These are phyloP conservation scores for Boleophthalmus pectinirostris DNA, from an alignment of 2,113 vertebrate species.

Conservation along the genomic window DNA sequence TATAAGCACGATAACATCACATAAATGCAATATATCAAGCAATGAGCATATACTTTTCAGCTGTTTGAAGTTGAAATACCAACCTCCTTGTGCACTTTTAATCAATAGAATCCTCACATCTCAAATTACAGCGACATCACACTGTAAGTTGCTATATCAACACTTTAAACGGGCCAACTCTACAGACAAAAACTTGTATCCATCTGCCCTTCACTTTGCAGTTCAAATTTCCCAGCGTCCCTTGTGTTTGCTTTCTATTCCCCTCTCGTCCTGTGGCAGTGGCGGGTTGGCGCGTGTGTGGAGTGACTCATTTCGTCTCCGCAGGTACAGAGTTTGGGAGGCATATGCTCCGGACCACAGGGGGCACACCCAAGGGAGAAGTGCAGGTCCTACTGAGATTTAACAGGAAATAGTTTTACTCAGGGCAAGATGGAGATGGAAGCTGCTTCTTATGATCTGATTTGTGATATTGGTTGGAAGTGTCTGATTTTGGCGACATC, in stretches of 20 bases:
- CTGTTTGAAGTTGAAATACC: too few relatives aligned
- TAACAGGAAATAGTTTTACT: neutral
- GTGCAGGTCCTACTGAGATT: constrained; percentile 1
- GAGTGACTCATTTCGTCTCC: constrained; percentile 64
- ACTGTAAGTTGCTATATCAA: neutral
- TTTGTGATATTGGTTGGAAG: neutral
- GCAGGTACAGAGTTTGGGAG: constrained; percentile 56
- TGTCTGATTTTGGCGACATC: neutral
- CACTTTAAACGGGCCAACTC: neutral
- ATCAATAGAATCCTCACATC: neutral
- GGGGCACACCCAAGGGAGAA: constrained; percentile 42
- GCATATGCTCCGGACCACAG: constrained; percentile 52
- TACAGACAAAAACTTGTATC: neutral
- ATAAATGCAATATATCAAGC: too few relatives aligned
- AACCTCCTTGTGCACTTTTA: neutral
- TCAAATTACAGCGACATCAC: neutral
- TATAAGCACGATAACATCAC: too few relatives aligned
- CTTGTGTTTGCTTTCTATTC: constrained; percentile 49
- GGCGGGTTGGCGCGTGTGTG: constrained; percentile 38
- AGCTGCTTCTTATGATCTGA: neutral
- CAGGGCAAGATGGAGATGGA: constrained; percentile 17
- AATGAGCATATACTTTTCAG: too few relatives aligned
- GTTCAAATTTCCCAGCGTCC: constrained; percentile 27
- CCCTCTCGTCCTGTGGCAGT: constrained; percentile 34
- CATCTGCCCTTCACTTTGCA: constrained; percentile 20